Base-by-base conservation (phyloP, 2,113 vertebrate species). In the Alces alces region DNA sequence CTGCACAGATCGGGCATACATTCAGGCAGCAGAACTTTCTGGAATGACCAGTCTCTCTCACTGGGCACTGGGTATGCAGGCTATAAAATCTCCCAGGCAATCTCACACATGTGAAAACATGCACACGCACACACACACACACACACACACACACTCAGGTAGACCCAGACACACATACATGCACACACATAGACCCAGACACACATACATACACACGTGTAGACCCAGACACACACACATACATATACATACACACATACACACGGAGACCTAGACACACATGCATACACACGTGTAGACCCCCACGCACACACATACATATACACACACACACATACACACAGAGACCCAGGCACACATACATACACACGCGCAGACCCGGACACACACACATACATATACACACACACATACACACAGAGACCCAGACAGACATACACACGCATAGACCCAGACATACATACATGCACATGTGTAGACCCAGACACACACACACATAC, bases 171-270 rank as follows among this genome's bases (percentile, higher is more conserved):
- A 70, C n/a, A 70, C 0, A 1, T 70, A 25, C 73, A 45, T 15
- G 25, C 23, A 43, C 3, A 36, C 10, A 9, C 19, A 25, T 3
- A 14, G 64, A 66, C 16, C 2, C 64, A 36, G 64, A 66, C 9
- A 4, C 33, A 66, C 7, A 70, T 19, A 70, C n/a, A 23, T 6
- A 66, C 16, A n/a, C 15, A 64, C 3, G 16, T 17, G 10, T 0
- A 36, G n/a, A 36, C 64, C 64, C 33, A 36, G 64, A 6, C 2
- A 21, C n/a, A 21, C 17, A 36, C 0, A 66, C 9, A 36, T 0
- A 36, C n/a, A n/a, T 1, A n/a, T 9, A n/a, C 3, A n/a, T 28
- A 61, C 61, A n/a, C 16, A n/a, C 16, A n/a, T 7, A n/a, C 0
- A n/a, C 0, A n/a, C 13, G 33, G 6, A 64, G 64, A 66, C 8